phyloP scores from a whole-genome alignment of 2,797 vertebrate genomes.

The Pangasius sanitwongsei region DNA sequence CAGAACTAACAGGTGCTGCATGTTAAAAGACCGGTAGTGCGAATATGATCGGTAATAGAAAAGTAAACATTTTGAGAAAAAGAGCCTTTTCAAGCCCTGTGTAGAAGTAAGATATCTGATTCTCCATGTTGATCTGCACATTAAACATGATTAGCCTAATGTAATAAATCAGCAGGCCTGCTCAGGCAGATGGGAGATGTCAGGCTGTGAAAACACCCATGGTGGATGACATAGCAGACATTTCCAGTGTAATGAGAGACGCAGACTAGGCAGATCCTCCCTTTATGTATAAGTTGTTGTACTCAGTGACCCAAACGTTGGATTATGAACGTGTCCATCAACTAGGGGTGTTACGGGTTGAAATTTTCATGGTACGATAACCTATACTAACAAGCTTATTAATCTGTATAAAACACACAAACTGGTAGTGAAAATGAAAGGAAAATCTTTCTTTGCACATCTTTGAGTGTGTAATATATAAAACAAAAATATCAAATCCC shows the following conservation, averaged over 20 bases:
- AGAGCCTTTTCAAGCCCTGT: not conserved
- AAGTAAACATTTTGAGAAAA: not conserved
- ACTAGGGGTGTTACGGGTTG: not conserved
- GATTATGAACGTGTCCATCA: conserved; percentile 2
- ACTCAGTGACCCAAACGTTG: not conserved
- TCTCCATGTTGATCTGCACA: conserved; percentile 36
- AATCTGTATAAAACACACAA: not conserved
- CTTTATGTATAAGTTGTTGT: conserved; percentile 18
- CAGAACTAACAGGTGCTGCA: not conserved
- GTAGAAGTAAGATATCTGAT: conserved; percentile 26
- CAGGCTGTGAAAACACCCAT: conserved; percentile 23
- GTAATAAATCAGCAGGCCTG: conserved; percentile 31
- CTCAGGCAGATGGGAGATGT: conserved; percentile 41
- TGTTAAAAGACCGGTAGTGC: not conserved
- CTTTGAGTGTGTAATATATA: not conserved
- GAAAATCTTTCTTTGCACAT: not conserved
- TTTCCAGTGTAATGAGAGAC: conserved; percentile 46
- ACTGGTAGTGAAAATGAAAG: not conserved
- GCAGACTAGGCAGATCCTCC: conserved; percentile 40
- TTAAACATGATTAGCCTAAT: conserved; percentile 32
- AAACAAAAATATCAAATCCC: not conserved
- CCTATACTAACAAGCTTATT: not conserved
- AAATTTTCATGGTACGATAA: not conserved
- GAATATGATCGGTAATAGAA: not conserved
- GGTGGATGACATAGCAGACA: conserved; percentile 50